Base-by-base conservation (phyloP, 2,888 invertebrate species). In the Monochamus alternatus region DNA sequence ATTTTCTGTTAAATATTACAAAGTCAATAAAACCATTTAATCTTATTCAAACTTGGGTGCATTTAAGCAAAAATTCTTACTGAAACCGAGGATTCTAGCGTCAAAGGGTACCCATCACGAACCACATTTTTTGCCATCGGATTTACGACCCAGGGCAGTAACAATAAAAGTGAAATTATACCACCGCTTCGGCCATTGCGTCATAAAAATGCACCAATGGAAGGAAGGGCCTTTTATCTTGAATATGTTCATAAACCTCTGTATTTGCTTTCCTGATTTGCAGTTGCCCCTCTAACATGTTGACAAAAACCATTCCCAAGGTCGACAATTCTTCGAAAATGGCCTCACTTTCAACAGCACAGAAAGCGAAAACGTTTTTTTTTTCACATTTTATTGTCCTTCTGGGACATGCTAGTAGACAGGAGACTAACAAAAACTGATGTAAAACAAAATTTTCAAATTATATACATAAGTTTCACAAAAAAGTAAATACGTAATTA, bases 91-190 rank as follows among this genome's bases (percentile, higher is more conserved):
- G 8, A 55, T 55, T 52, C 3, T 4, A 51, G 14, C 55, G 14
- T 55, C 55, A 14, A 55, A 55, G 55, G 55, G 22, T 55, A n/a
- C n/a, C n/a, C 51, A 55, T 14, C 55, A 55, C 3, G 22, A 14
- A 14, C 22, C 65, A 9, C n/a, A 51, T 51, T 65, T 65, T 65
- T 65, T 51, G 65, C 47, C 65, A 30, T 30, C 65, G 30, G 1
- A 65, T 30, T 65, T 51, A 51, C 14, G 65, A 8, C 60, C 32
- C 38, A 63, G 55, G 58, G 59, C 59, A 72, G 73, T 73, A 65
- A 75, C 66, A 76, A 76, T 75, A 78, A 76, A 78, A 78, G 76
- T 78, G 78, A 78, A 78, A 78, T 78, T 76, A 68, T 75, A 76
- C 73, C 73, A 73, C 2, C 14, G 55, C 55, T 5, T 69, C 76